A percentile compares a stretch with the other conserved stretches of the same genome.
These are phyloP conservation scores for Ciconia maguari DNA, from an alignment of 2,113 vertebrate genomes.

Conservation along the genomic window DNA sequence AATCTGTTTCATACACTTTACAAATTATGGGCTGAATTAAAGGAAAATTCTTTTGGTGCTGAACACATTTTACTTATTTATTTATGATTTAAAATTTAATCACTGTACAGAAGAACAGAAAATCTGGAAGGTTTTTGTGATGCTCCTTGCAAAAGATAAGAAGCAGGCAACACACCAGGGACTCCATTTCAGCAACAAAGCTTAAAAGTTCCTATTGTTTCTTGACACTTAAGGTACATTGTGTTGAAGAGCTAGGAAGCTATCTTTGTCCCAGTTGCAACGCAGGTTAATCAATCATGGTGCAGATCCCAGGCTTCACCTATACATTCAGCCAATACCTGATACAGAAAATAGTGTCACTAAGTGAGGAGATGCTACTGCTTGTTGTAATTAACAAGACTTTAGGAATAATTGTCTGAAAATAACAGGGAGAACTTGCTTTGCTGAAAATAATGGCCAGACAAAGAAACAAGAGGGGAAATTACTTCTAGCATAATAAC, in stretches of 20 bases:
- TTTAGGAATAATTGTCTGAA: neutral
- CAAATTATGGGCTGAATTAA: neutral
- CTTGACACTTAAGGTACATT: neutral
- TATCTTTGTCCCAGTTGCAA: neutral
- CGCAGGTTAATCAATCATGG: neutral
- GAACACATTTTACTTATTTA: neutral
- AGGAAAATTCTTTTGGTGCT: neutral
- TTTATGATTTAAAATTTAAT: neutral
- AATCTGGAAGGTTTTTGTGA: neutral
- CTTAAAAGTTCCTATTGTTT: neutral
- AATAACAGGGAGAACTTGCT: neutral
- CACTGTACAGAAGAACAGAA: neutral
- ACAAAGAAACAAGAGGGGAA: neutral
- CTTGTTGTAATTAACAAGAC: neutral
- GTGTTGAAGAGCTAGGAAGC: neutral
- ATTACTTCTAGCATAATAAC: neutral
- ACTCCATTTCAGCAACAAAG: neutral
- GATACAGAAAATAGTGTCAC: neutral
- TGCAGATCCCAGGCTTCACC: neutral
- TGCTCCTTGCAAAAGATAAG: neutral
- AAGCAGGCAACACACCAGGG: neutral
- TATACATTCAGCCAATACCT: neutral
- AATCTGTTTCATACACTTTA: neutral
- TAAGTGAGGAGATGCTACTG: neutral
- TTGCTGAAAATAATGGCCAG: neutral